Evolutionary conservation across 2,797 vertebrate species (phyloP).

Genomic region (Trachurus trachurus): DNA sequence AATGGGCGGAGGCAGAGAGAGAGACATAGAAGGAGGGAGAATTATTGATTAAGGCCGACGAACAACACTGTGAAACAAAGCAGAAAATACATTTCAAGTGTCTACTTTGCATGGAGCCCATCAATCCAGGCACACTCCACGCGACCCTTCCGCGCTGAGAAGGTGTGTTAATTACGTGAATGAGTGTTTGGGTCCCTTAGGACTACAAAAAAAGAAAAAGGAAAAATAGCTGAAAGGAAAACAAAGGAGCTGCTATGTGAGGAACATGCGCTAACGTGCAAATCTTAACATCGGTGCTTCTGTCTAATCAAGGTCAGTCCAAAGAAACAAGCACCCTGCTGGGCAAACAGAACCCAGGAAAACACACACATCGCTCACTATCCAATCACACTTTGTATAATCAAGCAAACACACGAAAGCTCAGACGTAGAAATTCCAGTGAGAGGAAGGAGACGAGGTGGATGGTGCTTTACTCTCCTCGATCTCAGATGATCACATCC

Average conservation of each 20-base stretch:
- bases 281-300: constrained; percentile 39
- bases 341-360: constrained; percentile 1
- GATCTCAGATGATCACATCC: constrained; percentile 43
- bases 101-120: constrained; percentile 24
- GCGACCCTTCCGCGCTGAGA: neutral
- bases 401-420: constrained; percentile 3
- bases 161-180: constrained; percentile 19
- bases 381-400: constrained; percentile 2
- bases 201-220: neutral
- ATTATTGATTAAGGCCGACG: constrained; percentile 53
- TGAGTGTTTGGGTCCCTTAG: neutral
- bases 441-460: neutral
- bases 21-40: constrained; percentile 7
- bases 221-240: neutral
- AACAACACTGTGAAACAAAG: constrained; percentile 29
- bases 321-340: constrained; percentile 21
- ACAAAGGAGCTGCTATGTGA: neutral
- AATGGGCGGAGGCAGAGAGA: constrained; percentile 31
- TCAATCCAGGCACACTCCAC: constrained; percentile 5
- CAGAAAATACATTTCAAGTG: constrained; percentile 18
- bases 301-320: constrained; percentile 41
- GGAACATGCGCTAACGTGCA: constrained; percentile 32
- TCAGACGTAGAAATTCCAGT: neutral
- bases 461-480: constrained; percentile 7
- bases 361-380: neutral